phyloP scores from a whole-genome alignment of 2,888 invertebrate genomes.

The Fragum sueziense region DNA sequence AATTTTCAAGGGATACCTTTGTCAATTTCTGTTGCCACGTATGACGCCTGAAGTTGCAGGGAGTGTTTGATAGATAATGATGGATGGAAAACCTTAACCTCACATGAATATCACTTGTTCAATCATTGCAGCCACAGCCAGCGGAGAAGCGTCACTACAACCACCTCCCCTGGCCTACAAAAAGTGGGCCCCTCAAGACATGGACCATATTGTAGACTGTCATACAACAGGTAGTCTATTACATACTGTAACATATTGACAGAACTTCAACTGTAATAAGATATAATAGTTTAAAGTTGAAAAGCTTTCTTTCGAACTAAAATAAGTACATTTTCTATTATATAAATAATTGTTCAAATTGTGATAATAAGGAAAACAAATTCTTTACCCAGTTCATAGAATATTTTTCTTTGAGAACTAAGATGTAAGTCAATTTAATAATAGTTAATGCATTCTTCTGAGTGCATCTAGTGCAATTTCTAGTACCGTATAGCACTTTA shows the following conservation, averaged over 20 bases:
- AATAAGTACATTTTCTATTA: not conserved
- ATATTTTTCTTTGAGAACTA: too few species aligned
- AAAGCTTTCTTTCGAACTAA: not conserved
- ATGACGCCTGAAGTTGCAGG: too few species aligned
- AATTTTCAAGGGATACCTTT: too few species aligned
- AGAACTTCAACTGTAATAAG: not conserved
- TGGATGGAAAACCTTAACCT: too few species aligned
- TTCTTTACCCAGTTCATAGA: too few species aligned
- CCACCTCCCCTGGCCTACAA: slow-evolving; percentile 88
- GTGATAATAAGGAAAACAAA: not conserved
- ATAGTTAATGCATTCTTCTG: too few species aligned
- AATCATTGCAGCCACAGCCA: slow-evolving; percentile 88
- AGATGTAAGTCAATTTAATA: too few species aligned
- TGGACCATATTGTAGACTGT: slow-evolving; percentile 89
- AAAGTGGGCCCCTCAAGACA: slow-evolving; percentile 93
- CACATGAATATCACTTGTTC: too few species aligned
- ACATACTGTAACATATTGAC: not conserved
- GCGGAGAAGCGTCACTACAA: slow-evolving; percentile 85
- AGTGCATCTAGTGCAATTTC: too few species aligned
- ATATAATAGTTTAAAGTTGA: not conserved
- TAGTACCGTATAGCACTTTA: too few species aligned
- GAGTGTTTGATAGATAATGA: too few species aligned
- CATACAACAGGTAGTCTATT: slow-evolving; percentile 82
- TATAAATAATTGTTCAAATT: not conserved
- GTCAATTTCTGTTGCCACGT: too few species aligned